A percentile compares a stretch with the other conserved stretches of the same genome.
Evolutionary conservation across 1,140 invertebrate genomes (phyloP).

Genomic region (Dolichoris vasculosae): DNA sequence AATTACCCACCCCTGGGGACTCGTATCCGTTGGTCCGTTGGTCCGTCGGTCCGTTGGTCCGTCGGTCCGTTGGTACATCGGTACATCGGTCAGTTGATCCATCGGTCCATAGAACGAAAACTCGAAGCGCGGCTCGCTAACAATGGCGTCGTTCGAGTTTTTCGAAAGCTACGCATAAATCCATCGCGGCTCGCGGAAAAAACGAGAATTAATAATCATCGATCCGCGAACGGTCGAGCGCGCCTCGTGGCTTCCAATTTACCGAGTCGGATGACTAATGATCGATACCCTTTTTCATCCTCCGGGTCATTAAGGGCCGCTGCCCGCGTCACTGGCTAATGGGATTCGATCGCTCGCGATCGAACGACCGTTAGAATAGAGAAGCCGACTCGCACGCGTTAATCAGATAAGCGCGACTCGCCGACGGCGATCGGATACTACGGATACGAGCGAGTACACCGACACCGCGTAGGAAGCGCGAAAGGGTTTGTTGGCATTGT

Average conservation of each 20-base stretch:
- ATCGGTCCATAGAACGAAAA: too few species aligned
- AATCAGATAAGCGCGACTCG: slow-evolving; percentile 4
- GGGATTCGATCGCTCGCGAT: slow-evolving; percentile 4
- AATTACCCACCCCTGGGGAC: too few species aligned
- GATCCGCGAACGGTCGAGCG: neutral
- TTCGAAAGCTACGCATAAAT: neutral
- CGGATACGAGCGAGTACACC: too few species aligned
- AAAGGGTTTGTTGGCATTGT: neutral
- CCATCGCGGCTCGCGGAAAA: too few species aligned
- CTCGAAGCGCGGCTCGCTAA: neutral
- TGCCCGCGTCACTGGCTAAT: neutral
- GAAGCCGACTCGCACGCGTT: neutral
- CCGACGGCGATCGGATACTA: neutral
- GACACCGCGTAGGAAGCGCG: neutral
- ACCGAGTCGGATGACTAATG: neutral
- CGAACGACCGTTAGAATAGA: slow-evolving; percentile 2
- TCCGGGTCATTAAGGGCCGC: neutral
- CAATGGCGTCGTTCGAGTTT: neutral
- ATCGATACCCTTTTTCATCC: neutral
- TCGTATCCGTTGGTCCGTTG: too few species aligned
- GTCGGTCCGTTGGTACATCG: too few species aligned
- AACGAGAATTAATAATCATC: neutral
- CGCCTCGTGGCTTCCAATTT: neutral
- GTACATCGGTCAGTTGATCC: too few species aligned
- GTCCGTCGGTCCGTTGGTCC: too few species aligned